Conservation (phyloP, 2,888 invertebrate genomes). For the Mesorhabditis spiculigera region DNA sequence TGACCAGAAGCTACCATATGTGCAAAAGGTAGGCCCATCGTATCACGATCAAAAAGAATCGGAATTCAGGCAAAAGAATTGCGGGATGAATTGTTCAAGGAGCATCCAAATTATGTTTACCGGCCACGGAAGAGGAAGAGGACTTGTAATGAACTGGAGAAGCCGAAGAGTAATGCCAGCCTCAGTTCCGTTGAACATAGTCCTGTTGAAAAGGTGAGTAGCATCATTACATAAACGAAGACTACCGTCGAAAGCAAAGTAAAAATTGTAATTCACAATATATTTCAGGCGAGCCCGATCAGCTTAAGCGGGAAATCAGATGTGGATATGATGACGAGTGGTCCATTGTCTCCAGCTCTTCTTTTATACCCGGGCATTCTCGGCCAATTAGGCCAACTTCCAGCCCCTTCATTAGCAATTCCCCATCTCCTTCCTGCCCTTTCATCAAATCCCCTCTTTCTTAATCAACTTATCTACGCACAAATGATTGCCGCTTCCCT, state of each 20-base stretch:
- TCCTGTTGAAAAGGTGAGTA: too few relatives aligned
- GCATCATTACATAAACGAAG: too few relatives aligned
- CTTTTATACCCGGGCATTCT: background rate
- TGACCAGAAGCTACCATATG: constrained; percentile 25
- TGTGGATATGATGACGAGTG: background rate
- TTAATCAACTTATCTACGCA: constrained; percentile 3
- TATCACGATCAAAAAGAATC: background rate
- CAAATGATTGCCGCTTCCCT: background rate
- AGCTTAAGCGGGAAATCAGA: background rate
- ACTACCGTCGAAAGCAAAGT: too few relatives aligned
- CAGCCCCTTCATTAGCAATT: background rate
- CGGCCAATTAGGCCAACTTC: background rate
- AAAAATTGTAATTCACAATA: background rate
- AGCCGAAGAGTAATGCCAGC: too few relatives aligned
- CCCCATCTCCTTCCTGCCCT: background rate
- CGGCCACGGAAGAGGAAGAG: constrained; percentile 32
- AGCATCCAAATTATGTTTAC: constrained; percentile 36
- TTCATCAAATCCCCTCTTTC: background rate
- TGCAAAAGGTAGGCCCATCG: constrained; percentile 24
- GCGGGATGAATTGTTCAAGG: constrained; percentile 29
- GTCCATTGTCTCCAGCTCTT: background rate
- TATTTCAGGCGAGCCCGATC: constrained; percentile 2
- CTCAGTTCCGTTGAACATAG: too few relatives aligned
- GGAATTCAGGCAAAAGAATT: constrained; percentile 26
- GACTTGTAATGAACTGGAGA: background rate